Conservation (phyloP, 2,113 vertebrate species). For the Ameiurus melas region DNA sequence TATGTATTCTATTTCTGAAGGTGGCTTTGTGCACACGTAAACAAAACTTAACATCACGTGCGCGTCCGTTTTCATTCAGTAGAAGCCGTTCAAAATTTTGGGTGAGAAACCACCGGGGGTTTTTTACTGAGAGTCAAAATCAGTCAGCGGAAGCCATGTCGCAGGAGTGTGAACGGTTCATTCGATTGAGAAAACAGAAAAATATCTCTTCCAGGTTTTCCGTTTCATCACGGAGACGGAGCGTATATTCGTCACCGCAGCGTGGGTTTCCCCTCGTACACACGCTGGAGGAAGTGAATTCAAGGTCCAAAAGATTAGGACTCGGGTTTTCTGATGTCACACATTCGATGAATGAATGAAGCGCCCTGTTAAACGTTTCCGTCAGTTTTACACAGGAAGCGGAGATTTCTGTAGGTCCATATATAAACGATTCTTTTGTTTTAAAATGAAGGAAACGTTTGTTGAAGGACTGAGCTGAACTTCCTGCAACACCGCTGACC, state of each 20-base stretch:
- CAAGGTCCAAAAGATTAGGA: background rate
- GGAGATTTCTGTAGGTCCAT: background rate
- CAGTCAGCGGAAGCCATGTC: background rate
- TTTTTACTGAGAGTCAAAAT: too few relatives aligned
- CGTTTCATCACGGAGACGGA: background rate
- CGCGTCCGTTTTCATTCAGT: too few relatives aligned
- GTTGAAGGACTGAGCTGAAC: background rate
- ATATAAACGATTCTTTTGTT: background rate
- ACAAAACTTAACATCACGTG: too few relatives aligned
- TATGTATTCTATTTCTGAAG: too few relatives aligned
- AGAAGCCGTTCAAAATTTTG: too few relatives aligned
- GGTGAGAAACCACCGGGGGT: too few relatives aligned
- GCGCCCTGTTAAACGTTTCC: background rate
- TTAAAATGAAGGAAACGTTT: background rate
- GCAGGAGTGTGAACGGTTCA: background rate
- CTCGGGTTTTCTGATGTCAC: background rate
- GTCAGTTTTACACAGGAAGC: background rate
- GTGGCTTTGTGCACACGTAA: too few relatives aligned
- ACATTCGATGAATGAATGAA: background rate
- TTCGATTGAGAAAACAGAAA: too few relatives aligned
- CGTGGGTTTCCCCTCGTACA: background rate
- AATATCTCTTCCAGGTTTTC: background rate
- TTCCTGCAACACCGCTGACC: background rate
- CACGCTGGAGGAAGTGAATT: slow-evolving; percentile 4
- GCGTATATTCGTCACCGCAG: background rate